Percentiles rank a stretch among this genome's conserved stretches.
phyloP scores from a whole-genome alignment of 2,113 vertebrate species.

The Scytalopus superciliaris region DNA sequence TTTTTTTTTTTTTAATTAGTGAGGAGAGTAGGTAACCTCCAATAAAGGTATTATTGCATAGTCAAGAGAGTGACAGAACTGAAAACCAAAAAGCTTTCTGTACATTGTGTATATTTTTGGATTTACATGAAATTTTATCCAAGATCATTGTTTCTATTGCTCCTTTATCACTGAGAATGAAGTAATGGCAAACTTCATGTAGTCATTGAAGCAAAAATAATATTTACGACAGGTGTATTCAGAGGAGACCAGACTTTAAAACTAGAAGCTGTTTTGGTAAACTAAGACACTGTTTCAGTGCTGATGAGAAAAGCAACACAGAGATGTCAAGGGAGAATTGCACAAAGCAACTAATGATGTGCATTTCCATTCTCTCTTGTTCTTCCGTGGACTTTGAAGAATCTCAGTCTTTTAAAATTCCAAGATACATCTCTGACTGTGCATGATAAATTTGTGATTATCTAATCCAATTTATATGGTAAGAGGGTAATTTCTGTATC shows the following conservation, averaged over 20 bases:
- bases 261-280: neutral
- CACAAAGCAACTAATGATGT: neutral
- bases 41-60: neutral
- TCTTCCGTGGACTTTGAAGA: neutral
- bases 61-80: neutral
- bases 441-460: neutral
- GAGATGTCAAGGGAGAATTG: neutral
- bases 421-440: neutral
- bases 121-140: neutral
- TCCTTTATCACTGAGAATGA: neutral
- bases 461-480: conserved; percentile 21
- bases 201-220: neutral
- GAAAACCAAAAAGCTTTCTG: neutral
- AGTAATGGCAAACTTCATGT: neutral
- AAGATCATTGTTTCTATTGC: neutral
- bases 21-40: neutral
- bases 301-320: neutral
- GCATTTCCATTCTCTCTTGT: neutral
- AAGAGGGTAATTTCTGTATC: conserved; percentile 8
- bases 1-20: neutral
- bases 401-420: neutral
- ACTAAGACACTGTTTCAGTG: neutral
- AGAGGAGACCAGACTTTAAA: neutral
- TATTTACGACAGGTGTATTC: neutral
- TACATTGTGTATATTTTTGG: neutral